These are phyloP conservation scores for Mesoligia furuncula DNA, from an alignment of 2,888 invertebrate genomes.

Conservation along the genomic window DNA sequence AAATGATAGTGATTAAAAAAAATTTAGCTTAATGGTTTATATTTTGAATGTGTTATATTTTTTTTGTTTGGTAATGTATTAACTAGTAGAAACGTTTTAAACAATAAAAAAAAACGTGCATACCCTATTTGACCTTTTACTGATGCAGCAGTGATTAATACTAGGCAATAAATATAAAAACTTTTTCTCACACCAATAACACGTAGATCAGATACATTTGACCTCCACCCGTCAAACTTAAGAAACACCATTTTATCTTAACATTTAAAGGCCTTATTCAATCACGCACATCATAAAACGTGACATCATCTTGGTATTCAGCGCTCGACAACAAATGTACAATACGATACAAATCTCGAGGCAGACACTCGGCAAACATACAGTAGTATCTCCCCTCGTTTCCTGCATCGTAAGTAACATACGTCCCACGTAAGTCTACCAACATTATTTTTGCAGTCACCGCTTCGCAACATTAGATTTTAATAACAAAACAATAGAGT, in stretches of 20 bases:
- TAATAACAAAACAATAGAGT: slow-evolving; percentile 73
- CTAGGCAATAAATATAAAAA: neutral
- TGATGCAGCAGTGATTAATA: slow-evolving; percentile 10
- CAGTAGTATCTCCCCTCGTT: slow-evolving; percentile 85
- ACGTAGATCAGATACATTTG: slow-evolving; percentile 9
- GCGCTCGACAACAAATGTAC: slow-evolving; percentile 76
- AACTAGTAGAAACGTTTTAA: too few relatives aligned
- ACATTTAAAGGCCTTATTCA: slow-evolving; percentile 72
- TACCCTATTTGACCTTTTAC: slow-evolving; percentile 30
- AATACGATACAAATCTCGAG: slow-evolving; percentile 83
- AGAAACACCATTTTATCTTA: slow-evolving; percentile 59
- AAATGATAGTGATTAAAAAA: too few relatives aligned
- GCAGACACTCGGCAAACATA: slow-evolving; percentile 80
- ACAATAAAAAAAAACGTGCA: too few relatives aligned
- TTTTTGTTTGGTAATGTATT: too few relatives aligned
- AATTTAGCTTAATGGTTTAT: too few relatives aligned
- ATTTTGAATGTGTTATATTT: too few relatives aligned
- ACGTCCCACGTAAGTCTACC: slow-evolving; percentile 80
- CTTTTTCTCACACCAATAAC: slow-evolving; percentile 23
- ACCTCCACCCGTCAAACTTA: slow-evolving; percentile 62
- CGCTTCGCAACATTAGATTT: slow-evolving; percentile 61
- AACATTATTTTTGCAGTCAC: slow-evolving; percentile 69
- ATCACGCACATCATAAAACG: slow-evolving; percentile 76
- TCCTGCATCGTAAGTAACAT: slow-evolving; percentile 86
- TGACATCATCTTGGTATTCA: slow-evolving; percentile 77